These are phyloP conservation scores for Calameuta filiformis DNA, from an alignment of 2,888 invertebrate species.

Conservation along the genomic window DNA sequence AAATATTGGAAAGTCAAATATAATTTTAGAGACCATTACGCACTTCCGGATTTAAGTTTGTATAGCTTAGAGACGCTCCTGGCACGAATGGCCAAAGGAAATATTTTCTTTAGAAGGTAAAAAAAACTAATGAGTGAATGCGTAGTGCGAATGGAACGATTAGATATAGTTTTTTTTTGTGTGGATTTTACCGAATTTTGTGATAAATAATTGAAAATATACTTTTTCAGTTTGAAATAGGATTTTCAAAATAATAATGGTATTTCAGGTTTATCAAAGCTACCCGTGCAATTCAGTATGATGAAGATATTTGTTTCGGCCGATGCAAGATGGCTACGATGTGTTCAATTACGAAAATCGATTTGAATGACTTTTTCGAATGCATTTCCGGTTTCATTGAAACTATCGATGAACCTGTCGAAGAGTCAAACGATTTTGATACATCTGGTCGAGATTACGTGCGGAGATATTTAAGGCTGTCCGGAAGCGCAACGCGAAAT, in stretches of 20 bases:
- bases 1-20: slow-evolving; percentile 16
- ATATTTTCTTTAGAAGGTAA: slow-evolving; percentile 11
- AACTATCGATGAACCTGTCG: not conserved
- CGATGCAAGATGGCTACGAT: slow-evolving; percentile 8
- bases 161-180: not conserved
- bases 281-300: not conserved
- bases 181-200: not conserved
- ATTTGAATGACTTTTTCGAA: slow-evolving; percentile 7
- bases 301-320: not conserved
- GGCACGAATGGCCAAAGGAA: not conserved
- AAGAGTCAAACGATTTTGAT: not conserved
- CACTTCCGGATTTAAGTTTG: slow-evolving; percentile 5
- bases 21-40: slow-evolving; percentile 14
- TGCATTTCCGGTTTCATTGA: slow-evolving; percentile 9
- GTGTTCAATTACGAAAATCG: slow-evolving; percentile 10
- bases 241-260: not conserved
- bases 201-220: not conserved
- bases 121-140: not conserved
- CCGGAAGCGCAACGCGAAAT: not conserved
- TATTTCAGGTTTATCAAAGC: slow-evolving; percentile 1
- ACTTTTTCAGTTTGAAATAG: not conserved
- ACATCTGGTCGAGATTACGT: not conserved
- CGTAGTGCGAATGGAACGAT: not conserved
- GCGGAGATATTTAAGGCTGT: not conserved
- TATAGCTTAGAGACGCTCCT: slow-evolving; percentile 11